These are phyloP conservation scores for Megaleporinus macrocephalus DNA, from an alignment of 2,113 vertebrate species.

Conservation along the genomic window DNA sequence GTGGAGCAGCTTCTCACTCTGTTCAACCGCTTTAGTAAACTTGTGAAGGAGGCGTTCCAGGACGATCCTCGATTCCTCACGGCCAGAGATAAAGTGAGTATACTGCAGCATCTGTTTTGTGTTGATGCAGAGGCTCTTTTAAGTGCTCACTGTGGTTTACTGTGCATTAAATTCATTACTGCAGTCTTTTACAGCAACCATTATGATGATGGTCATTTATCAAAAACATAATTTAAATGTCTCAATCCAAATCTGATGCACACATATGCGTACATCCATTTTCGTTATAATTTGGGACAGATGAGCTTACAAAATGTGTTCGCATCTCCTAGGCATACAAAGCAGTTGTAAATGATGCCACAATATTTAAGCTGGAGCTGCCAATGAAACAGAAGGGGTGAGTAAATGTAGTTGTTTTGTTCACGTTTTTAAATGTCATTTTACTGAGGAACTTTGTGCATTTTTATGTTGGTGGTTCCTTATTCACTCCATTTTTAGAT, in stretches of 20 bases:
- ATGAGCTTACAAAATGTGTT: background rate
- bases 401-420: slow-evolving; percentile 56
- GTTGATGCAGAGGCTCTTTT: background rate
- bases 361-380: slow-evolving; percentile 99
- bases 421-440: background rate
- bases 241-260: no score
- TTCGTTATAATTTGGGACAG: no score
- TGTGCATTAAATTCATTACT: background rate
- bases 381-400: slow-evolving; percentile 98
- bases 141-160: background rate
- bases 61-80: slow-evolving; percentile 98
- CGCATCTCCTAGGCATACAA: slow-evolving; percentile 88
- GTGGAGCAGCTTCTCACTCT: slow-evolving; percentile 97
- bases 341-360: slow-evolving; percentile 98
- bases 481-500: background rate
- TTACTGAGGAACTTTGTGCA: background rate
- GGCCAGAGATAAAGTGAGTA: slow-evolving; percentile 93
- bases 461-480: background rate
- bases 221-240: background rate
- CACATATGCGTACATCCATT: no score
- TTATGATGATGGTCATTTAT: background rate
- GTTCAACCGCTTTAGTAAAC: slow-evolving; percentile 98
- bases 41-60: slow-evolving; percentile 98
- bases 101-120: background rate
- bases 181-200: background rate